Evolutionary conservation across 2,888 invertebrate species (phyloP), one percentile per base, ranked within the genome.

Genomic region (Saturnia pavonia): DNA sequence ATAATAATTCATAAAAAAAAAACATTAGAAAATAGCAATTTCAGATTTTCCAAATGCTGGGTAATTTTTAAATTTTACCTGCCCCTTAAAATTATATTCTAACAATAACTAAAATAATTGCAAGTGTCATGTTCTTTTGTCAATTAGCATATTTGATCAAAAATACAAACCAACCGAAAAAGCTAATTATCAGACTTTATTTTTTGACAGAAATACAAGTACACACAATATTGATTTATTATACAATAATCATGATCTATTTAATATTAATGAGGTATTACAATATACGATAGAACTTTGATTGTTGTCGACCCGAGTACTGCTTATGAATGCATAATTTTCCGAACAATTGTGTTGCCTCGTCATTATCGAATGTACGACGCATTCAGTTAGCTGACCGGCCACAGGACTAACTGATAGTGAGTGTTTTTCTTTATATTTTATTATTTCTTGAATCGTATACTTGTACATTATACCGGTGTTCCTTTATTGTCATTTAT

Each of bases 281-380:
- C 6, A n/a, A 7, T 65, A 19, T 34, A 40, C 65, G 7, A 27
- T 3, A 27, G 14, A 63, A 63, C 27, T 19, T 16, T 7, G 14
- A n/a, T 65, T 40, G 40, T 40, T 8, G 40, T 40, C n/a, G 65
- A 65, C 65, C 65, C n/a, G n/a, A 65, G 65, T 65, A 12, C 45
- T 68, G 65, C 65, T 16, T 34, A 66, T 65, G 65, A 65, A 40
- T 65, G 65, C 65, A 65, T 65, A n/a, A 65, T 12, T 27, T 40
- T 48, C 40, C n/a, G 65, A 40, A 40, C 65, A 40, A 65, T 65
- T 0, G 65, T 65, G 40, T 65, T 9, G 65, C 34, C 34, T 40
- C n/a, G 65, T 65, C 65, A 65, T 65, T 65, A 40, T 7, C 65
- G 19, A 19, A 40, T 65, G 65, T 40, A 65, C 34, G 65, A 14